Conservation (phyloP, 2,113 vertebrate species). For the Halichoerus grypus region DNA sequence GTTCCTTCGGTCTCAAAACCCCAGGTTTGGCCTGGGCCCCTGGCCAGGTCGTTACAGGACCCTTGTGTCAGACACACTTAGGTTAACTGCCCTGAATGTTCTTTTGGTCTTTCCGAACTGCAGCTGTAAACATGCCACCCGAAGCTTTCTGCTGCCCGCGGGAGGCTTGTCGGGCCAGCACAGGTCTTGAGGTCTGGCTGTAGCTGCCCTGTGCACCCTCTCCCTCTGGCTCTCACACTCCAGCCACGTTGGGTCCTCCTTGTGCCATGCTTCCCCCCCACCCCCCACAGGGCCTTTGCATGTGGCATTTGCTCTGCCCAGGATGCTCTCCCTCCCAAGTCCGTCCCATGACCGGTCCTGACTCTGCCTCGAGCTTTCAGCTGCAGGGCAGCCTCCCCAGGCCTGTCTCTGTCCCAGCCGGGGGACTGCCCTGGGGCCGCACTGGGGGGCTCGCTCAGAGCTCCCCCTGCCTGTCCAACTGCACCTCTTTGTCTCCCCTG, state of each 20-base stretch:
- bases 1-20: too few relatives aligned
- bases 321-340: background rate
- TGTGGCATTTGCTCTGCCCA: fast-evolving
- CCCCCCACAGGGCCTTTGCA: background rate
- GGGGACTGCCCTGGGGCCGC: background rate
- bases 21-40: background rate
- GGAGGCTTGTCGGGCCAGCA: background rate
- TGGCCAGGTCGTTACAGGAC: background rate
- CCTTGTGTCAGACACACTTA: too few relatives aligned
- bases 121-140: background rate
- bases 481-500: background rate
- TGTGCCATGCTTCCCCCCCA: fast-evolving
- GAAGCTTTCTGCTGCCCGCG: background rate
- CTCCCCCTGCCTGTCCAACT: background rate
- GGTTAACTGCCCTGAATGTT: background rate
- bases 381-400: background rate
- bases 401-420: background rate
- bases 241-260: background rate
- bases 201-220: background rate
- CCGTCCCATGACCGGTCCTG: fast-evolving
- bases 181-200: fast-evolving
- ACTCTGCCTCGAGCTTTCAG: background rate
- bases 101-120: background rate
- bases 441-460: background rate
- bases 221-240: background rate